These are phyloP conservation scores for Hirudinaria manillensis DNA, from an alignment of 2,888 invertebrate genomes.

Conservation along the genomic window DNA sequence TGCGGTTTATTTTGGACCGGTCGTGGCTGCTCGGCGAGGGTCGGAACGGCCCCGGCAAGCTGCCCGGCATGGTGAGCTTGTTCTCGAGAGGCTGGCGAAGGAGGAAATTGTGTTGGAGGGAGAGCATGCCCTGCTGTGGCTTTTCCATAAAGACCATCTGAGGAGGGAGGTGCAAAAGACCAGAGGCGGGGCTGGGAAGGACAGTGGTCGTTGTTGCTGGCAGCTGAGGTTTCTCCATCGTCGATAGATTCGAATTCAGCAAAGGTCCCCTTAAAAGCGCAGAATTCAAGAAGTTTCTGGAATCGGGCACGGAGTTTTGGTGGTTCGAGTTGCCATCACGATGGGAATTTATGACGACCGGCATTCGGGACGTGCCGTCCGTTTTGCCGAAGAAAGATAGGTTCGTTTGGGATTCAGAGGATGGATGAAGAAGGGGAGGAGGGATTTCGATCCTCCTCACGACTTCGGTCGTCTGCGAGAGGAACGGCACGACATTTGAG, in stretches of 20 bases:
- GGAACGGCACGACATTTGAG: too few relatives aligned
- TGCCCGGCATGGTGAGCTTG: not conserved
- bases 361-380: not conserved
- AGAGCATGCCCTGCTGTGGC: not conserved
- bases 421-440: not conserved
- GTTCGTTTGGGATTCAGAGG: not conserved
- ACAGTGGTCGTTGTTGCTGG: not conserved
- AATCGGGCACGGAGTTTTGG: too few relatives aligned
- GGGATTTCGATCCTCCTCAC: not conserved
- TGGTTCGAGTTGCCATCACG: not conserved
- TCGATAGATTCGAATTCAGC: not conserved
- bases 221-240: not conserved
- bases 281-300: too few relatives aligned
- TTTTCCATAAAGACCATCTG: not conserved
- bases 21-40: not conserved
- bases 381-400: too few relatives aligned
- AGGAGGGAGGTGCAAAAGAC: not conserved
- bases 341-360: not conserved
- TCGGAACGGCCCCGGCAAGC: not conserved
- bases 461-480: too few relatives aligned
- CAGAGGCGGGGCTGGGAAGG: not conserved
- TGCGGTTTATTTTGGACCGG: not conserved
- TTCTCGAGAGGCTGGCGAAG: not conserved
- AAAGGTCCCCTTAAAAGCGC: not conserved
- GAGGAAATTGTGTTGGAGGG: not conserved